Conservation (phyloP, 2,888 invertebrate species). For the Caenorhabditis panamensis region DNA sequence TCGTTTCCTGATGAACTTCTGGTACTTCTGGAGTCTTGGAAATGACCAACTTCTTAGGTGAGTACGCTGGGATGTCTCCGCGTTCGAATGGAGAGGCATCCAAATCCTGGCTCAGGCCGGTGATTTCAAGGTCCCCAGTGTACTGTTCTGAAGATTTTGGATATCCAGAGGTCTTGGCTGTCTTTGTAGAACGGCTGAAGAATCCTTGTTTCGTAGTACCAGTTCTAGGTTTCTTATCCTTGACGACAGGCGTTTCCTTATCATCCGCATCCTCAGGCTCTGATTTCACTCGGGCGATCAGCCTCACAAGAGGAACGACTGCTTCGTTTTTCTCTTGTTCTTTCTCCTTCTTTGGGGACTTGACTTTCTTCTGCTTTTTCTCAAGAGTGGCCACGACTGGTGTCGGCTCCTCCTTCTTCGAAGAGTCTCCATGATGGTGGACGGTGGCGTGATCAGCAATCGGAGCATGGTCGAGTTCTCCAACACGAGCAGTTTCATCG, state of each 20-base stretch:
- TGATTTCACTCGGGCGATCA: slow-evolving; percentile 32
- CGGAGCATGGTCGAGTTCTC: slow-evolving; percentile 40
- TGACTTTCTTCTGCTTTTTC: slow-evolving; percentile 31
- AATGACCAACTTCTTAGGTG: slow-evolving; percentile 20
- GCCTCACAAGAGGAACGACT: slow-evolving; percentile 38
- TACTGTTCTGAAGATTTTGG: slow-evolving; percentile 39
- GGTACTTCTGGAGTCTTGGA: slow-evolving; percentile 4
- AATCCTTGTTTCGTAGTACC: too few species aligned
- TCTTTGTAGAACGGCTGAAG: slow-evolving; percentile 42
- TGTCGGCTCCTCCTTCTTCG: slow-evolving; percentile 7
- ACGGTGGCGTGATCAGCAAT: slow-evolving; percentile 38
- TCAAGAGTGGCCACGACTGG: background rate
- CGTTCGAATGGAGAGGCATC: slow-evolving; percentile 37
- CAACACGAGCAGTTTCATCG: too few species aligned
- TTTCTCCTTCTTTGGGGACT: slow-evolving; percentile 39
- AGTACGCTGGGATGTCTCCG: slow-evolving; percentile 33
- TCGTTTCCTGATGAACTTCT: slow-evolving; percentile 7
- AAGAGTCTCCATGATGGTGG: slow-evolving; percentile 48
- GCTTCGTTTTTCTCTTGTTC: slow-evolving; percentile 33
- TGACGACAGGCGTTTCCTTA: slow-evolving; percentile 5
- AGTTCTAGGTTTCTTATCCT: too few species aligned
- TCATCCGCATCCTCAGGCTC: slow-evolving; percentile 33
- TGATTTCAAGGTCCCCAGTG: slow-evolving; percentile 46
- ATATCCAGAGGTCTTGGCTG: slow-evolving; percentile 28
- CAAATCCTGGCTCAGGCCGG: slow-evolving; percentile 27